Evolutionary conservation across 1,140 invertebrate species (phyloP).

Genomic region (Eupeodes corollae): DNA sequence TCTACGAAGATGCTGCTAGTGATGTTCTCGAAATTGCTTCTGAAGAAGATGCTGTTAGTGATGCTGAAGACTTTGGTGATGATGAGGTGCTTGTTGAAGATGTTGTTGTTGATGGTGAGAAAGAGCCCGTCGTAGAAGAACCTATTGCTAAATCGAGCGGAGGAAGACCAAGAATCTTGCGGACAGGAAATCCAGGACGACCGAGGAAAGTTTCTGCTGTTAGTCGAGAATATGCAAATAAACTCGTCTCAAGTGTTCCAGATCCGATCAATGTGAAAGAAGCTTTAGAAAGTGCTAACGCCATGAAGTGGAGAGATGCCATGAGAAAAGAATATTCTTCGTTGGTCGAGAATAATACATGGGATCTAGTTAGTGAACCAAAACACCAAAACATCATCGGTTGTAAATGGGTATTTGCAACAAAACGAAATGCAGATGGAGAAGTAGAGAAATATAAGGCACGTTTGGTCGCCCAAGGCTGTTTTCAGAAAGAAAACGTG

Average conservation of each 20-base stretch:
- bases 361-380: constrained; percentile 15
- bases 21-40: neutral
- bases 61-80: neutral
- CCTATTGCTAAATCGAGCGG: neutral
- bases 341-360: constrained; percentile 21
- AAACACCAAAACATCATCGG: constrained; percentile 15
- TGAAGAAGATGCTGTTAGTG: neutral
- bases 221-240: neutral
- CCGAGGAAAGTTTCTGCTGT: constrained; percentile 5
- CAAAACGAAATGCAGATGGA: too few species aligned
- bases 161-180: constrained; percentile 6
- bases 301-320: constrained; percentile 18
- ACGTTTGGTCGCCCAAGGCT: constrained; percentile 30
- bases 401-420: constrained; percentile 30
- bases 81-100: constrained; percentile 2
- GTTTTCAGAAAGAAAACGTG: constrained; percentile 21
- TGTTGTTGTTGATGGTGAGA: neutral
- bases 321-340: constrained; percentile 21
- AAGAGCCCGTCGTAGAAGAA: neutral
- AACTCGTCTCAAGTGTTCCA: neutral
- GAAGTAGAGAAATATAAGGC: too few species aligned
- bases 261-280: constrained; percentile 4
- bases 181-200: constrained; percentile 1
- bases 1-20: too few species aligned
- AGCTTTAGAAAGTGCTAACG: constrained; percentile 4